Evolutionary conservation across 35 echinoderm and acorn worm species (phyloP).

Genomic region (Apostichopus japonicus): DNA sequence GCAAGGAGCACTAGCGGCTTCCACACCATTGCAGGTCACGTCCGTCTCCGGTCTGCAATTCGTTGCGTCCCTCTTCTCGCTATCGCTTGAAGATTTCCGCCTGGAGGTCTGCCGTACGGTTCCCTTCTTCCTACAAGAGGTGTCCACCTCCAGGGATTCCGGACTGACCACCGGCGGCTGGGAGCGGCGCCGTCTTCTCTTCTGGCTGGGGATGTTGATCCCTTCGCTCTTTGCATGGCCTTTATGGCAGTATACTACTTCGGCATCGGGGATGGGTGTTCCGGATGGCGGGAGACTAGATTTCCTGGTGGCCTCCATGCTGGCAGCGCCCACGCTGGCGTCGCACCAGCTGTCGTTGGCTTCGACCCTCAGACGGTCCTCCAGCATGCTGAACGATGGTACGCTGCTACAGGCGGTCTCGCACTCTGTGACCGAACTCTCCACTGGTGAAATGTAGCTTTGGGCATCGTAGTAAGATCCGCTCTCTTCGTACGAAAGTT

Average conservation of each 20-base stretch:
- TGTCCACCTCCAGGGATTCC: slow-evolving; percentile 44
- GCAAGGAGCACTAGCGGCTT: background rate
- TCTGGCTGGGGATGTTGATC: slow-evolving; percentile 50
- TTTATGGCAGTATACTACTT: slow-evolving; percentile 41
- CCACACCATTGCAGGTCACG: background rate
- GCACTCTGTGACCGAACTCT: slow-evolving; percentile 71
- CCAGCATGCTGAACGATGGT: slow-evolving; percentile 50
- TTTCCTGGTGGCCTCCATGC: slow-evolving; percentile 12
- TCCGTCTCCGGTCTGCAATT: background rate
- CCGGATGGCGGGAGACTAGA: slow-evolving; percentile 13
- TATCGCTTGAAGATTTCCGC: slow-evolving; percentile 27
- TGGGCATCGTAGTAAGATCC: slow-evolving; percentile 31
- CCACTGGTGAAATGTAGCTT: slow-evolving; percentile 69
- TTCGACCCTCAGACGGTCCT: slow-evolving; percentile 37
- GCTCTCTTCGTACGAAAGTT: slow-evolving; percentile 34
- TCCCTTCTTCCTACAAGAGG: background rate
- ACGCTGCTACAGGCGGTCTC: slow-evolving; percentile 68
- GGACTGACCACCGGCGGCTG: slow-evolving; percentile 56
- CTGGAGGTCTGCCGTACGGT: slow-evolving; percentile 24
- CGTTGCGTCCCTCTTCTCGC: background rate
- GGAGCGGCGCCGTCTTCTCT: slow-evolving; percentile 9
- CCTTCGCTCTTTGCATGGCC: slow-evolving; percentile 46
- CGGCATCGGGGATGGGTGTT: slow-evolving; percentile 29
- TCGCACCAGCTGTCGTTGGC: slow-evolving; percentile 35
- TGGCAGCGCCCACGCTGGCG: slow-evolving; percentile 43